Percentiles rank a stretch among this genome's conserved stretches.
Evolutionary conservation across 2,797 vertebrate genomes (phyloP).

Genomic region (Spatula versicolor): DNA sequence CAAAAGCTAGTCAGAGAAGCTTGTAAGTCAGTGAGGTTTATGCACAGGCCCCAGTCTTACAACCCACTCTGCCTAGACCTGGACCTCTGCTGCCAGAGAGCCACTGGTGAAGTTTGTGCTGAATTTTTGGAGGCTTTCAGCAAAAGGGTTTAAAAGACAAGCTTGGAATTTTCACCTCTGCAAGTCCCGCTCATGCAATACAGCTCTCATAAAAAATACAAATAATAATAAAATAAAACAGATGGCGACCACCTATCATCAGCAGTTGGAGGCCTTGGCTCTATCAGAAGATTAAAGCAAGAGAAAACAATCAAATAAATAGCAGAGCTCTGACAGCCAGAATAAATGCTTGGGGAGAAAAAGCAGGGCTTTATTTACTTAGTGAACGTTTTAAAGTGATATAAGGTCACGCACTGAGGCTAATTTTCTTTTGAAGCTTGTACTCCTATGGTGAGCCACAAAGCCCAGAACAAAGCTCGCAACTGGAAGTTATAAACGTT

Average conservation of each 20-base stretch:
- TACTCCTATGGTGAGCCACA: too few species aligned
- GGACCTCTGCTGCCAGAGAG: not conserved
- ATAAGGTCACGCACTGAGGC: not conserved
- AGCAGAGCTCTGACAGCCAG: not conserved
- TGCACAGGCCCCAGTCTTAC: not conserved
- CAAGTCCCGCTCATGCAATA: not conserved
- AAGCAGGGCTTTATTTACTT: not conserved
- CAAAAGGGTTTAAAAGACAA: not conserved
- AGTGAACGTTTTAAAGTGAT: not conserved
- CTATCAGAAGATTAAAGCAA: not conserved
- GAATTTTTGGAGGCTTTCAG: not conserved
- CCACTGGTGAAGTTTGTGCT: too few species aligned
- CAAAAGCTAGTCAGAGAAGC: not conserved
- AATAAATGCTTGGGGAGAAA: not conserved
- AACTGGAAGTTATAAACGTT: not conserved
- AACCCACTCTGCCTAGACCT: too few species aligned
- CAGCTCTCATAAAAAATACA: not conserved
- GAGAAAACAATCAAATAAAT: not conserved
- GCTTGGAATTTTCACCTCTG: not conserved
- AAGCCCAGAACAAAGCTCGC: not conserved
- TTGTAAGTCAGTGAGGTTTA: not conserved
- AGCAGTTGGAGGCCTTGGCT: not conserved
- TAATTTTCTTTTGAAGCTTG: not conserved
- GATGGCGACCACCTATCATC: too few species aligned
- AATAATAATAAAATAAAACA: not conserved